Percentiles rank a stretch among this genome's conserved stretches.
phyloP scores from a whole-genome alignment of 1,140 invertebrate species.

The Uloborus diversus region DNA sequence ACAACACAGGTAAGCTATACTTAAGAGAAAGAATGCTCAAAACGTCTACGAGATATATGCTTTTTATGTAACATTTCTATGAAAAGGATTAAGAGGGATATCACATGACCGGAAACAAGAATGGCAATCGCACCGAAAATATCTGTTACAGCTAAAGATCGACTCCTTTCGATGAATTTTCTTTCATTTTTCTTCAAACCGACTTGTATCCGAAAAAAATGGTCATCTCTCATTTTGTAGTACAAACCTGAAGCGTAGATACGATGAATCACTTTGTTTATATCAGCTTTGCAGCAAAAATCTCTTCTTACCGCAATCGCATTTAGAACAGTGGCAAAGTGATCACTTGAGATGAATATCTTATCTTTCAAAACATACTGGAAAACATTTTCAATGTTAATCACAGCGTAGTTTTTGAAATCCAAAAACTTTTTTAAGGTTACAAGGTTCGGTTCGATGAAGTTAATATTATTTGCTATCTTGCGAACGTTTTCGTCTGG shows the following conservation, averaged over 20 bases:
- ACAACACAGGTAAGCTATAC: too few relatives aligned
- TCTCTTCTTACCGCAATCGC: not conserved
- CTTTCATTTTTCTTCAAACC: too few relatives aligned
- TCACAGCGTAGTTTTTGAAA: not conserved
- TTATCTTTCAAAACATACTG: not conserved
- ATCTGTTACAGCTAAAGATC: not conserved
- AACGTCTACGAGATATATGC: too few relatives aligned
- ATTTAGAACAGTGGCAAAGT: not conserved
- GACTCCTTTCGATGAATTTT: too few relatives aligned
- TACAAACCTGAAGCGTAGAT: not conserved
- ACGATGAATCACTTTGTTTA: not conserved
- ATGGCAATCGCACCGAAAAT: slow-evolving; percentile 16
- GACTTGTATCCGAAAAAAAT: too few relatives aligned
- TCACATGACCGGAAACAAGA: not conserved
- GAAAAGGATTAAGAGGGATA: not conserved
- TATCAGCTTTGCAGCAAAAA: not conserved
- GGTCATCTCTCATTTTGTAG: too few relatives aligned
- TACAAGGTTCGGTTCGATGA: not conserved
- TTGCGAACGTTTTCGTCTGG: not conserved
- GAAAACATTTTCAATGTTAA: not conserved
- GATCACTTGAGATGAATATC: not conserved
- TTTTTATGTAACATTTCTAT: not conserved
- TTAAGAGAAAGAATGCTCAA: too few relatives aligned
- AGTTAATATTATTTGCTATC: not conserved
- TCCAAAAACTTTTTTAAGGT: not conserved